phyloP scores from a whole-genome alignment of 2,888 invertebrate species.

The Phragmatobia fuliginosa region DNA sequence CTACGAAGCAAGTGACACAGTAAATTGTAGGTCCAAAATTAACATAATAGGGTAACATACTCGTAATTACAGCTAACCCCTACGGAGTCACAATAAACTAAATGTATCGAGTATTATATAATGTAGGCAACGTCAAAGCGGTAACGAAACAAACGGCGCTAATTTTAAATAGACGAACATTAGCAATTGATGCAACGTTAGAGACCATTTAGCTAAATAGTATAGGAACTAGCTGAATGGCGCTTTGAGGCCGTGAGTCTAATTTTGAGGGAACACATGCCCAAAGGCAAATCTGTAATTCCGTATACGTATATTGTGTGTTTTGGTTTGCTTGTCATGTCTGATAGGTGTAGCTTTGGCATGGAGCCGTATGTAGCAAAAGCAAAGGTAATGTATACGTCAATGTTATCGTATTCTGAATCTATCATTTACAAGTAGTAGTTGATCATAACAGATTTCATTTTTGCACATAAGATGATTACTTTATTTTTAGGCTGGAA shows the following conservation, averaged over 20 bases:
- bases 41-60: conserved; percentile 29
- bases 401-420: background rate
- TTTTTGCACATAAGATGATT: background rate
- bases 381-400: background rate
- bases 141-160: conserved; percentile 48
- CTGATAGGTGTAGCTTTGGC: background rate
- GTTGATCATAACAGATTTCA: background rate
- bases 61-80: conserved; percentile 47
- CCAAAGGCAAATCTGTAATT: background rate
- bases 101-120: conserved; percentile 21
- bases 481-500: background rate
- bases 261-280: background rate
- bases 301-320: background rate
- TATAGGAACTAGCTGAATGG: conserved; percentile 24
- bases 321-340: background rate
- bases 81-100: conserved; percentile 30
- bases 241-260: background rate
- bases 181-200: conserved; percentile 47
- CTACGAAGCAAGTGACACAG: conserved; percentile 18
- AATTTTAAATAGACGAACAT: conserved; percentile 58
- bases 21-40: conserved; percentile 34
- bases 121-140: conserved; percentile 15
- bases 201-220: conserved; percentile 46
- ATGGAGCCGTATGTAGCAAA: too few species aligned
- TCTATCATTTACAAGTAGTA: background rate